A percentile compares a stretch with the other conserved stretches of the same genome.
Conservation (phyloP, 2,113 vertebrate species). For the Lycaon pictus region DNA sequence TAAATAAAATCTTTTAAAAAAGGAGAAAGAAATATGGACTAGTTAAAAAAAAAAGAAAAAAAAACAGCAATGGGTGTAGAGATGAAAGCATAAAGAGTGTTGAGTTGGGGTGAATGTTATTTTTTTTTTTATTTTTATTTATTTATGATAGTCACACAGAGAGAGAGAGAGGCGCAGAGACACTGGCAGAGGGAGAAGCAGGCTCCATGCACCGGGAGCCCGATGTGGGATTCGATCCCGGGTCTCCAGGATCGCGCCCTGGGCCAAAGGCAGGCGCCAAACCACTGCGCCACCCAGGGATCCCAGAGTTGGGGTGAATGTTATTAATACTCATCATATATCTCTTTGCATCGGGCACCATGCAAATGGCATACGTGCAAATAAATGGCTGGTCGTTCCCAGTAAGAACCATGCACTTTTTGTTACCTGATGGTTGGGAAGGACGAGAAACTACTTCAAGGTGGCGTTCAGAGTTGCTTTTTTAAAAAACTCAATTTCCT, state of each 20-base stretch:
- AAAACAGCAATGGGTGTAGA: neutral
- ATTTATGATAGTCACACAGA: too few relatives aligned
- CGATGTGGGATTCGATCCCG: too few relatives aligned
- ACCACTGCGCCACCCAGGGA: too few relatives aligned
- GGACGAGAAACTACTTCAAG: neutral
- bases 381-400: neutral
- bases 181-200: too few relatives aligned
- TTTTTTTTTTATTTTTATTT: too few relatives aligned
- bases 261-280: too few relatives aligned
- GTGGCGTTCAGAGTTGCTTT: neutral
- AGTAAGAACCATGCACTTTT: neutral
- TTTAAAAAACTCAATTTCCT: neutral
- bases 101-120: neutral
- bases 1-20: too few relatives aligned
- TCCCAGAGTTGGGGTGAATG: neutral
- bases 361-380: neutral
- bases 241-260: too few relatives aligned
- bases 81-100: neutral
- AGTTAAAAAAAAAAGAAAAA: too few relatives aligned
- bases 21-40: too few relatives aligned
- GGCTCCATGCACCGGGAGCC: too few relatives aligned
- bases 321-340: neutral
- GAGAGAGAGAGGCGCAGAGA: too few relatives aligned
- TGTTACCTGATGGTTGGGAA: neutral
- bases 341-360: neutral